Base-by-base conservation (phyloP, 1,140 invertebrate genomes). In the Laupala kohalensis region DNA sequence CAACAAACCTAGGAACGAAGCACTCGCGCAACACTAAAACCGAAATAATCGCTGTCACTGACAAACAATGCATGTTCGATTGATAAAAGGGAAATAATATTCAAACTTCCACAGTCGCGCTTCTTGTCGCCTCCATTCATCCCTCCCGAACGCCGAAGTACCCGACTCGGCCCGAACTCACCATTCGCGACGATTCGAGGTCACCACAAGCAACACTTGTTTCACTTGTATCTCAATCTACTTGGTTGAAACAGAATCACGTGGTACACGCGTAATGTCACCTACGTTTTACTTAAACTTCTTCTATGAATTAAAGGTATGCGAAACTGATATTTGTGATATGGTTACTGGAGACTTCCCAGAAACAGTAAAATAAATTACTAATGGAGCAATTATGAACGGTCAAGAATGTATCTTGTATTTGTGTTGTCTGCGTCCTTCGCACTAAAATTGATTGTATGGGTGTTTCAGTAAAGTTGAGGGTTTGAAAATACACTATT, bases 221-320 rank as follows among this genome's bases (percentile, higher is more conserved):
- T 29, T 68, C 28, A 68, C 25, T 29, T 68, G 26, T 27, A 68
- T 68, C 23, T 68, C 67, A 29, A 29, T 68, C 29, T 68, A 27
- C n/a, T 53, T 29, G 67, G n/a, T n/a, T n/a, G n/a, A n/a, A n/a
- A n/a, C n/a, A 23, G 67, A 68, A 23, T 68, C 67, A 68, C 67
- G 67, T 68, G 67, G 29, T 68, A 13, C 28, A 13, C 67, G 67
- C 28, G n/a, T 29, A 68, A 68, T 29, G 67, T 68, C 67, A 68
- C 9, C 37, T 19, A 19, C 19, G 37, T 53, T n/a, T n/a, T n/a
- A n/a, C n/a, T n/a, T n/a, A n/a, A n/a, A n/a, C n/a, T n/a, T n/a
- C n/a, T n/a, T n/a, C n/a, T n/a, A n/a, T n/a, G n/a, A n/a, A n/a
- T n/a, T n/a, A n/a, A n/a, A n/a, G n/a, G n/a, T n/a, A n/a, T n/a